Percentiles rank a stretch among this genome's conserved stretches.
Conservation (phyloP, 1,140 invertebrate species). For the Tetramorium simillimum region DNA sequence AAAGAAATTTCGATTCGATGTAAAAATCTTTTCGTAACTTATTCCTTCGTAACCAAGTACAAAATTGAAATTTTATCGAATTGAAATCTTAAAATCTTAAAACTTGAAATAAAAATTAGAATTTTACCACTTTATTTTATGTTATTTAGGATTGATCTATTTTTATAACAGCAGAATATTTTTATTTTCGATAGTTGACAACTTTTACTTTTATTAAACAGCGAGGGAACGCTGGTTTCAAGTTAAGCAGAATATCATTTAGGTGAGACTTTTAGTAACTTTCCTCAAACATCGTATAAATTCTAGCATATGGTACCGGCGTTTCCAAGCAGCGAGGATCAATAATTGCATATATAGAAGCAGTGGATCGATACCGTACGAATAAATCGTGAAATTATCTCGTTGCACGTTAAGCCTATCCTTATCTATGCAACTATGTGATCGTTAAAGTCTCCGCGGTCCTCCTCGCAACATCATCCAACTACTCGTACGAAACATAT, state of each 20-base stretch:
- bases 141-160: background rate
- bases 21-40: background rate
- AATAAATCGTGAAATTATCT: conserved; percentile 40
- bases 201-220: background rate
- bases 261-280: background rate
- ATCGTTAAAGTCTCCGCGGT: conserved; percentile 53
- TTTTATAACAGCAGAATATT: background rate
- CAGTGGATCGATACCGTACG: background rate
- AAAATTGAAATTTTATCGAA: background rate
- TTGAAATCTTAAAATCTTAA: background rate
- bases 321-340: conserved; percentile 31
- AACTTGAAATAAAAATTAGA: background rate
- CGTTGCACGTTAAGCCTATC: background rate
- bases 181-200: background rate
- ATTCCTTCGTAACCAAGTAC: background rate
- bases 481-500: background rate
- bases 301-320: background rate
- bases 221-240: background rate
- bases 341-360: conserved; percentile 24
- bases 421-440: conserved; percentile 28
- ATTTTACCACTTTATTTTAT: background rate
- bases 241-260: background rate
- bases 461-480: conserved; percentile 12
- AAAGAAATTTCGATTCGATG: background rate
- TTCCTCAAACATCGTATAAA: background rate